Conservation (phyloP, 1,140 invertebrate genomes). For the Eueides isabella region DNA sequence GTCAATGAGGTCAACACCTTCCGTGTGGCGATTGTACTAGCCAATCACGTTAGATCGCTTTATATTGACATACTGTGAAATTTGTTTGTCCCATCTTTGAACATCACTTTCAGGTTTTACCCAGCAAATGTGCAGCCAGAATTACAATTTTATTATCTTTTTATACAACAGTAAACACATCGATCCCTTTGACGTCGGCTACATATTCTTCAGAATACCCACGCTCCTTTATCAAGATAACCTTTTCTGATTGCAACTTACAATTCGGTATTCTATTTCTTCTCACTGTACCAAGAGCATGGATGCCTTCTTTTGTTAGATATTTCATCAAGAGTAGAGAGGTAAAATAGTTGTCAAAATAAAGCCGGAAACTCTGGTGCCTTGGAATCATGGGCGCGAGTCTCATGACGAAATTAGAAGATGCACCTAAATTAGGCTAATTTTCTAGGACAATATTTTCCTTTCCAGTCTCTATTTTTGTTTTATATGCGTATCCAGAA, state of each 20-base stretch:
- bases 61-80: constrained; percentile 17
- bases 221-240: constrained; percentile 25
- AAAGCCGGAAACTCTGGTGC: too few species aligned
- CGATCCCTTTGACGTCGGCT: constrained; percentile 24
- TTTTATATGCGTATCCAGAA: constrained; percentile 12
- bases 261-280: constrained; percentile 44
- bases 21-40: constrained; percentile 58
- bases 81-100: too few species aligned
- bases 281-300: constrained; percentile 38
- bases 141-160: too few species aligned
- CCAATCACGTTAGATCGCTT: constrained; percentile 52
- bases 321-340: neutral
- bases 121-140: constrained; percentile 19
- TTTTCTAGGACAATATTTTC: constrained; percentile 5
- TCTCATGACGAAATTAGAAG: too few species aligned
- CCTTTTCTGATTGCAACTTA: constrained; percentile 34
- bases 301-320: constrained; percentile 7
- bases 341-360: too few species aligned
- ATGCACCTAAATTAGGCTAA: too few species aligned
- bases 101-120: too few species aligned
- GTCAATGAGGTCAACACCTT: constrained; percentile 55
- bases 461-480: constrained; percentile 21
- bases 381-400: too few species aligned
- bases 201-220: constrained; percentile 35
- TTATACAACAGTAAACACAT: too few species aligned